Conservation (phyloP, 2,113 vertebrate genomes). For the Seriola dumerili region DNA sequence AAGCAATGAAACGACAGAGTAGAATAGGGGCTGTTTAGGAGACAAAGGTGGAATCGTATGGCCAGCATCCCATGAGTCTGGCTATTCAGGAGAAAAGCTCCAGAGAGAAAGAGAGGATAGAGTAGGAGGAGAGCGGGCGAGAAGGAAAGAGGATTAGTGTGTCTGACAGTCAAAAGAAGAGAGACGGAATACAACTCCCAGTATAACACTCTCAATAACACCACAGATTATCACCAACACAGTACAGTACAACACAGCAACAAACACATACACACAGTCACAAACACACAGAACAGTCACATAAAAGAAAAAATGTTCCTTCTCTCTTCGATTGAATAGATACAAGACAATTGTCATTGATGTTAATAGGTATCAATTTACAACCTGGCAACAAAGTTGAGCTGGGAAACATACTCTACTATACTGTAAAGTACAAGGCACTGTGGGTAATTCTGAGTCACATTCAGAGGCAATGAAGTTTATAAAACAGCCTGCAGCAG, state of each 20-base stretch:
- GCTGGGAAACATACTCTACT: not conserved
- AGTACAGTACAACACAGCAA: constrained; percentile 1
- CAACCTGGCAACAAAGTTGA: constrained; percentile 5
- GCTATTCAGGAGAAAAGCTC: constrained; percentile 32
- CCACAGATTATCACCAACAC: constrained; percentile 50
- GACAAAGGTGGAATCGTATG: constrained; percentile 36
- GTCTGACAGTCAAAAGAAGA: constrained; percentile 63
- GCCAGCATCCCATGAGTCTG: constrained; percentile 30
- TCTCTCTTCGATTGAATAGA: not conserved
- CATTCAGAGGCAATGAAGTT: constrained; percentile 6
- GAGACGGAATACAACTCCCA: constrained; percentile 50
- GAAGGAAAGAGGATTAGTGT: constrained; percentile 64
- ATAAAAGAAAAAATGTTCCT: not conserved
- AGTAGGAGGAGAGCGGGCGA: constrained; percentile 26
- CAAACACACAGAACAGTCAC: not conserved
- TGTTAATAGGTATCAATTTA: not conserved
- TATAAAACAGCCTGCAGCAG: constrained; percentile 5
- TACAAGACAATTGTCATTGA: not conserved
- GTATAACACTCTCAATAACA: constrained; percentile 48
- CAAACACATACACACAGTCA: constrained; percentile 1
- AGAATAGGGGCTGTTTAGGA: constrained; percentile 15
- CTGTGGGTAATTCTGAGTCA: constrained; percentile 8
- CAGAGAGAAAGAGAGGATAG: constrained; percentile 19
- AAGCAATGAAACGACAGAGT: constrained; percentile 30
- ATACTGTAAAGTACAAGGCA: not conserved